Evolutionary conservation across 2,888 invertebrate species (phyloP), one percentile per base, ranked within the genome.

Genomic region (Sipunculus nudus): DNA sequence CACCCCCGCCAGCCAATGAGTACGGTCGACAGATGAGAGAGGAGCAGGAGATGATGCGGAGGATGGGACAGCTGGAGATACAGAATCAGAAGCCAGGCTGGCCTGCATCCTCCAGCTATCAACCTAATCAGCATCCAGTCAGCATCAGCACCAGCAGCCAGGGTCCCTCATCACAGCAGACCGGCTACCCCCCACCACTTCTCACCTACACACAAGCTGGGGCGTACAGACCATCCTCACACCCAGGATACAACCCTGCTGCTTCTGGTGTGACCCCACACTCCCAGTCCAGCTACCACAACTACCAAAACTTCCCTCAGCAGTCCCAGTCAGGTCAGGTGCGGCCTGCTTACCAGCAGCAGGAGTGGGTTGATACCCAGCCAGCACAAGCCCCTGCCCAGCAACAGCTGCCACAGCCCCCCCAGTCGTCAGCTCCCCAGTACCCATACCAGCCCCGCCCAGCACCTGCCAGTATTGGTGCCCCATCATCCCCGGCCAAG

Each of bases 1-100:
- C 80, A 1, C 79, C 79, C 13, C 77, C 78, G 89, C 91, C 10
- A 89, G 61, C 35, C 10, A 67, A 68, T 23, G 75, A 77, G 53
- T 71, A 69, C 32, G 2, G 80, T 91, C 89, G 21, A 49, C 57
- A 59, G 25, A 68, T 64, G 16, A 65, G 67, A 0, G 74, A 74
- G 53, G 79, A 79, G 46, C 75, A 78, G 61, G 78, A 79, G 26
- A 61, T 77, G 25, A 67, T 80, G 58, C 61, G 71, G 23, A 75
- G 76, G 59, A n/a, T n/a, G n/a, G n/a, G 35, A 35, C 35, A 13
- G 6, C 47, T 6, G 19, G 28, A 47, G 10, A 23, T 26, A 47
- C 23, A 29, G 26, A 19, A 28, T 10, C 47, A 28, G 28, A 19
- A 28, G 47, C 10, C 26, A 26, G 28, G 47, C 19, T 19, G 47